Conservation (phyloP, 2,888 invertebrate species). For the Leucophenga maculata region DNA sequence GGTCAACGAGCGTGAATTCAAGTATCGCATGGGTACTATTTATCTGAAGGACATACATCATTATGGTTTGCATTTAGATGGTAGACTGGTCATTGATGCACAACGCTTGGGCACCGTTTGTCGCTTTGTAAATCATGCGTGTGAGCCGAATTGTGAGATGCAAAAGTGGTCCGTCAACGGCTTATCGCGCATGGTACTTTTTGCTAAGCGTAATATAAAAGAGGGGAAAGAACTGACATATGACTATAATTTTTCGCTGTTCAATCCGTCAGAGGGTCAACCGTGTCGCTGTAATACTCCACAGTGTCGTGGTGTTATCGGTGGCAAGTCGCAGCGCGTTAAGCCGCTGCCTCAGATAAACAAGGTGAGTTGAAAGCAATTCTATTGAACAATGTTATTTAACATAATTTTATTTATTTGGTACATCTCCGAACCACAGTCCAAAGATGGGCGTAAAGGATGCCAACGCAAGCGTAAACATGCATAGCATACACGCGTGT, state of each 20-base stretch:
- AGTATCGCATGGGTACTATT: conserved; percentile 88
- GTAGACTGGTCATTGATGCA: conserved; percentile 97
- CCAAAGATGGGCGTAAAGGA: conserved; percentile 50
- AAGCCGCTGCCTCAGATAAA: conserved; percentile 74
- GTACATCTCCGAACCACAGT: background rate
- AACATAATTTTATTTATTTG: conserved; percentile 11
- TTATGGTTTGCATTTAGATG: conserved; percentile 95
- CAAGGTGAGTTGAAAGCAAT: conserved; percentile 47
- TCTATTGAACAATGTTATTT: background rate
- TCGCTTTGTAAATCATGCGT: conserved; percentile 96
- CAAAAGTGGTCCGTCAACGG: conserved; percentile 99
- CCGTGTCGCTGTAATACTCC: conserved; percentile 93
- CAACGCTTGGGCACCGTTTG: conserved; percentile 97
- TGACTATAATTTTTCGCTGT: conserved; percentile 97
- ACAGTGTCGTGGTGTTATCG: conserved; percentile 94
- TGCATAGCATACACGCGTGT: conserved; percentile 75
- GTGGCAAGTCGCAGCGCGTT: conserved; percentile 89
- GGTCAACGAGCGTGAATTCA: conserved; percentile 94
- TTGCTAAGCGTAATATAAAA: conserved; percentile 89
- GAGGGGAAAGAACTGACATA: conserved; percentile 94
- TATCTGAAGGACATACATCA: conserved; percentile 96
- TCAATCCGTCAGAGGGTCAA: conserved; percentile 94
- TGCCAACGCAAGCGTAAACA: conserved; percentile 76
- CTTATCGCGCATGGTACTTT: conserved; percentile 94
- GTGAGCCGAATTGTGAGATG: conserved; percentile 98